Percentiles rank a stretch among this genome's conserved stretches.
Evolutionary conservation across 2,888 invertebrate species (phyloP).

Genomic region (Andrena marginata): DNA sequence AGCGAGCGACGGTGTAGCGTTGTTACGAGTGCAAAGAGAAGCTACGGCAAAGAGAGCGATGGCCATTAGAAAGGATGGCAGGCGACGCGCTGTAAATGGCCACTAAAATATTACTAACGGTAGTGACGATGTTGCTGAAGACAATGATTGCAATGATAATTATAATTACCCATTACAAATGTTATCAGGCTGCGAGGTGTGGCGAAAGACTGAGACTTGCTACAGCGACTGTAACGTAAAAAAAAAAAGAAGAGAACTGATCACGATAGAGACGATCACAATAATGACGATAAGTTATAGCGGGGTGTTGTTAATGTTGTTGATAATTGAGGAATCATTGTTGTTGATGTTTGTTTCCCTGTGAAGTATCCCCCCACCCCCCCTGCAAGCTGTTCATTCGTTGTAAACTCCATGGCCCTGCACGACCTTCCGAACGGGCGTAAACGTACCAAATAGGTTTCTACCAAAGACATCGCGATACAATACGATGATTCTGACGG

Average conservation of each 20-base stretch:
- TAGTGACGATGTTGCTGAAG: conserved; percentile 70
- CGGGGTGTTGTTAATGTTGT: conserved; percentile 82
- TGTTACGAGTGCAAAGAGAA: conserved; percentile 45
- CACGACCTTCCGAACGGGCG: conserved; percentile 76
- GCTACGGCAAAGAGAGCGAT: conserved; percentile 19
- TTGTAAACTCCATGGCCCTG: conserved; percentile 73
- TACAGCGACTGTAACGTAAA: conserved; percentile 67
- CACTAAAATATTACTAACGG: conserved; percentile 51
- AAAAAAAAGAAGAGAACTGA: conserved; percentile 44
- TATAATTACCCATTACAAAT: conserved; percentile 68
- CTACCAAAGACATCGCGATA: conserved; percentile 70
- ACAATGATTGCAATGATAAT: conserved; percentile 74
- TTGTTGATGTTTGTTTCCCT: conserved; percentile 82
- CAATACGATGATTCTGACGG: conserved; percentile 46
- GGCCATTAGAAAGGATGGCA: conserved; percentile 24
- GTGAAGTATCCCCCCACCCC: conserved; percentile 65
- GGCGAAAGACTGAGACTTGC: conserved; percentile 71
- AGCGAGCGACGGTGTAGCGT: conserved; percentile 17
- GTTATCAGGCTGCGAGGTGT: conserved; percentile 64
- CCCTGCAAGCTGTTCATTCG: conserved; percentile 75
- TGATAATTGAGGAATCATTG: conserved; percentile 80
- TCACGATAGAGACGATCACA: conserved; percentile 69
- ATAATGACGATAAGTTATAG: conserved; percentile 77
- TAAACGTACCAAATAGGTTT: conserved; percentile 74
- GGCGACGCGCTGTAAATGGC: conserved; percentile 33